Evolutionary conservation across 2,888 invertebrate genomes (phyloP).

Genomic region (Agrochola lychnidis): DNA sequence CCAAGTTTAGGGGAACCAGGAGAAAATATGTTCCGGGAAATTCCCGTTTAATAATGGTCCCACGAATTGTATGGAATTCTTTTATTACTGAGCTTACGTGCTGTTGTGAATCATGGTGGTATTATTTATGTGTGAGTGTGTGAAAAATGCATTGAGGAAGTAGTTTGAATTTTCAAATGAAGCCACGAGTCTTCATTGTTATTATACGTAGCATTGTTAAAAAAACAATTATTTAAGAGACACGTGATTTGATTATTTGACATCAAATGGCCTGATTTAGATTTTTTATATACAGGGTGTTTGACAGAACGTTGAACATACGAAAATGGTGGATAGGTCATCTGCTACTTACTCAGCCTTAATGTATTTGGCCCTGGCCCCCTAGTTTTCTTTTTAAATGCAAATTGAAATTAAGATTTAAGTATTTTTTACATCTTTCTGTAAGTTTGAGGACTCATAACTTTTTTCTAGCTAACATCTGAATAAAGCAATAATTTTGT

Average conservation of each 20-base stretch:
- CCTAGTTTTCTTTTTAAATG: too few species aligned
- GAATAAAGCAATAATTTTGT: too few species aligned
- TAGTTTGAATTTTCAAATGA: not conserved
- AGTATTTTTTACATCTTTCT: too few species aligned
- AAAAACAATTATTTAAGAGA: not conserved
- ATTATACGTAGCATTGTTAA: not conserved
- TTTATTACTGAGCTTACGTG: conserved; percentile 32
- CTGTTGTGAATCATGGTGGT: not conserved
- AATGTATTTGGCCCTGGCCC: too few species aligned
- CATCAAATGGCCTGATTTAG: not conserved
- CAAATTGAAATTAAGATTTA: too few species aligned
- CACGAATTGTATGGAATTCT: conserved; percentile 29
- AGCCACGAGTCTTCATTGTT: too few species aligned
- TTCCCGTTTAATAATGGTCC: conserved; percentile 27
- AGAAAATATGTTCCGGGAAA: conserved; percentile 38
- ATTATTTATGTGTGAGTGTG: not conserved
- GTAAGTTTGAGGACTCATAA: too few species aligned
- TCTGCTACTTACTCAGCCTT: too few species aligned
- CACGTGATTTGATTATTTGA: not conserved
- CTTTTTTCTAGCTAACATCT: too few species aligned
- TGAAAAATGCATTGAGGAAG: not conserved
- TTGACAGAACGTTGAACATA: too few species aligned
- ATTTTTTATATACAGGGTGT: too few species aligned
- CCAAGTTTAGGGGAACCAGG: conserved; percentile 48
- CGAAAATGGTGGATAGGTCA: too few species aligned